Conservation (phyloP, 2,113 vertebrate species). For the Ciconia stormi region DNA sequence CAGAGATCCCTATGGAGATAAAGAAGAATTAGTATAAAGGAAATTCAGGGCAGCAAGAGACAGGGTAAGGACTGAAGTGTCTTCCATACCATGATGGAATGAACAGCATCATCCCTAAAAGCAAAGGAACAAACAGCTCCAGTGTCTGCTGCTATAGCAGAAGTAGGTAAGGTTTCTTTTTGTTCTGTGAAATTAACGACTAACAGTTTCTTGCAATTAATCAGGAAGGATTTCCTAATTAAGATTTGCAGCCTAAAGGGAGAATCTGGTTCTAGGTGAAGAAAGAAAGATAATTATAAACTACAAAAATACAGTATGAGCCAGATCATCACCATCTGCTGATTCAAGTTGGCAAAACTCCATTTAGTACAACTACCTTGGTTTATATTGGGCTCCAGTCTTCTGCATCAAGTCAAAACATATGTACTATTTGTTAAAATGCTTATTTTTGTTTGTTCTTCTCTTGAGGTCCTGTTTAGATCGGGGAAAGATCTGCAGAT, state of each 20-base stretch:
- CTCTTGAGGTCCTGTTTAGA: conserved; percentile 11
- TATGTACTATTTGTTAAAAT: neutral
- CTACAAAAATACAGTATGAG: neutral
- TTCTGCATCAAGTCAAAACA: neutral
- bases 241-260: conserved; percentile 37
- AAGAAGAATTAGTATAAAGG: neutral
- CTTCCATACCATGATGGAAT: neutral
- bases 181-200: neutral
- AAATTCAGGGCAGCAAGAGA: conserved; percentile 9
- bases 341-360: conserved; percentile 12
- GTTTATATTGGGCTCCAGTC: neutral
- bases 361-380: conserved; percentile 14
- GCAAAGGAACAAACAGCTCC: neutral
- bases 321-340: conserved; percentile 42
- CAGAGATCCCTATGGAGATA: neutral
- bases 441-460: conserved; percentile 2
- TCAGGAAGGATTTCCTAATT: conserved; percentile 31
- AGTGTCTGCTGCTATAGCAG: neutral
- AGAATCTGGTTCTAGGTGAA: conserved; percentile 32
- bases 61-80: neutral
- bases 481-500: neutral
- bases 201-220: neutral
- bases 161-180: conserved; percentile 47
- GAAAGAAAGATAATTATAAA: conserved; percentile 39
- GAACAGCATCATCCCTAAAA: neutral